Evolutionary conservation across 2,888 invertebrate species (phyloP).

Genomic region (Oscheius myriophilus): DNA sequence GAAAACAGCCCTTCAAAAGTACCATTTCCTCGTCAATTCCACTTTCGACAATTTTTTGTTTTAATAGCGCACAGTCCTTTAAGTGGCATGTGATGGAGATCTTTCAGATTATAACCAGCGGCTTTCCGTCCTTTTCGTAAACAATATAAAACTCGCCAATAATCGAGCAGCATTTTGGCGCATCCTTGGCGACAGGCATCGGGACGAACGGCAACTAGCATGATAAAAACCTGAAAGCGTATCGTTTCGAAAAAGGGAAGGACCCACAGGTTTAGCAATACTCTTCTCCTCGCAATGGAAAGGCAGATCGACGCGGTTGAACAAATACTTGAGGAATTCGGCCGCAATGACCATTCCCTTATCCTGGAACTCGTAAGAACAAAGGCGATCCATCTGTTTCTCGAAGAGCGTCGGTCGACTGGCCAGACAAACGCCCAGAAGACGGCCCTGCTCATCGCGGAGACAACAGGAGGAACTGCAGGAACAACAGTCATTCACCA

Average conservation of each 20-base stretch:
- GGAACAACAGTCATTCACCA: conserved; percentile 45
- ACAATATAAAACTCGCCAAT: conserved; percentile 33
- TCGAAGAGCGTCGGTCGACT: conserved; percentile 46
- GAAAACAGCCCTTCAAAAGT: too few relatives aligned
- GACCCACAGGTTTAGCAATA: conserved; percentile 43
- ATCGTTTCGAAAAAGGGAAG: neutral
- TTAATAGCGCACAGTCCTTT: too few relatives aligned
- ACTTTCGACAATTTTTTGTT: too few relatives aligned
- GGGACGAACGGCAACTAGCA: conserved; percentile 40
- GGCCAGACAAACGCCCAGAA: conserved; percentile 51
- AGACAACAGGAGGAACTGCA: conserved; percentile 41
- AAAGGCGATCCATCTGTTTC: conserved; percentile 53
- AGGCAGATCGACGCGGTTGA: conserved; percentile 50
- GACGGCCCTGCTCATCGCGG: conserved; percentile 30
- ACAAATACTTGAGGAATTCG: conserved; percentile 54
- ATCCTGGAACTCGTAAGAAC: conserved; percentile 43
- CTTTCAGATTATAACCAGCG: conserved; percentile 2
- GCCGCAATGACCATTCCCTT: conserved; percentile 41
- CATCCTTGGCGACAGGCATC: conserved; percentile 38
- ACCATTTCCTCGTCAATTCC: too few relatives aligned
- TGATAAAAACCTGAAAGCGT: conserved; percentile 43
- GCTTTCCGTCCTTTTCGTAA: neutral
- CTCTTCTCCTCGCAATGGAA: conserved; percentile 44
- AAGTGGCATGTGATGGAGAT: neutral
- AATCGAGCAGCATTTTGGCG: conserved; percentile 37